phyloP scores from a whole-genome alignment of 2,888 invertebrate genomes.

The Acleris laterana region DNA sequence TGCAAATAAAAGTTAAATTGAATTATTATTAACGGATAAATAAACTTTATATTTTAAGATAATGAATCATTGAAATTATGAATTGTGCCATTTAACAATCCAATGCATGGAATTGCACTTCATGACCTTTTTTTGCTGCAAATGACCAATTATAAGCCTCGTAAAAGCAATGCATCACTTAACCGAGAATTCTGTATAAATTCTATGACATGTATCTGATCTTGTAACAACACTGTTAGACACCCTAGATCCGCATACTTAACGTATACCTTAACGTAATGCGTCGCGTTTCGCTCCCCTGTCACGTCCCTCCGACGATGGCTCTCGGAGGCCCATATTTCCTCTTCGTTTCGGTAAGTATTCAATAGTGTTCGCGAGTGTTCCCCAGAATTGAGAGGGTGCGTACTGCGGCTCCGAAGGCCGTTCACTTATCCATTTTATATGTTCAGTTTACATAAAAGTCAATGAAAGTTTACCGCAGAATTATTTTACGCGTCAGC shows the following conservation, averaged over 20 bases:
- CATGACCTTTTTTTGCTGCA: too few relatives aligned
- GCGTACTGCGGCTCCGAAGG: slow-evolving; percentile 47
- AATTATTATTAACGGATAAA: too few relatives aligned
- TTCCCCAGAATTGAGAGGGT: slow-evolving; percentile 43
- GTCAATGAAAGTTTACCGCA: slow-evolving; percentile 20
- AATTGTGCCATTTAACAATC: too few relatives aligned
- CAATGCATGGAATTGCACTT: too few relatives aligned
- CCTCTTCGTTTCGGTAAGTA: slow-evolving; percentile 63
- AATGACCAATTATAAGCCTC: too few relatives aligned
- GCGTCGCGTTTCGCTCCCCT: slow-evolving; percentile 59
- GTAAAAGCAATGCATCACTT: too few relatives aligned
- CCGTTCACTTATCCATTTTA: slow-evolving; percentile 44
- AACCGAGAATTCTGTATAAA: too few relatives aligned
- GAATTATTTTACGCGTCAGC: slow-evolving; percentile 17
- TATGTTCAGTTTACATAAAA: slow-evolving; percentile 32
- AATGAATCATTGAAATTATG: too few relatives aligned
- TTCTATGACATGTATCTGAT: too few relatives aligned
- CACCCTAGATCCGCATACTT: slow-evolving; percentile 33
- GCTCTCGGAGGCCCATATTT: slow-evolving; percentile 63
- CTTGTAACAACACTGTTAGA: neutral
- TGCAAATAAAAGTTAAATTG: too few relatives aligned
- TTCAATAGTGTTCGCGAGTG: slow-evolving; percentile 64
- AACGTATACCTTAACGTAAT: slow-evolving; percentile 51
- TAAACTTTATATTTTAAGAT: too few relatives aligned
- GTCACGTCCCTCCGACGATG: slow-evolving; percentile 64